phyloP scores from a whole-genome alignment of 2,888 invertebrate genomes.

The Periphyllus acericola region DNA sequence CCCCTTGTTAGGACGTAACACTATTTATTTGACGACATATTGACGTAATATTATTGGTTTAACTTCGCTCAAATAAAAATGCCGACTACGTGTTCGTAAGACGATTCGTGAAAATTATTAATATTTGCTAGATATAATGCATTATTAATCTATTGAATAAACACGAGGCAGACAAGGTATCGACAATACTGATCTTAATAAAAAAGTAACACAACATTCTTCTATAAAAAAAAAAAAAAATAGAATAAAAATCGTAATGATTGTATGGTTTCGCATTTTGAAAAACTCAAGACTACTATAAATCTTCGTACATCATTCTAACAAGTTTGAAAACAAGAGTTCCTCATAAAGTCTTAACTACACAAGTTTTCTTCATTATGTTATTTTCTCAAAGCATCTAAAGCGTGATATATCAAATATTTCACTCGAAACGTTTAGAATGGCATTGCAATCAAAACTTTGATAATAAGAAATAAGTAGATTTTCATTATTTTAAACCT shows the following conservation, averaged over 20 bases:
- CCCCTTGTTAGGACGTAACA: too few species aligned
- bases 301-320: slow-evolving; percentile 6
- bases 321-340: slow-evolving; percentile 36
- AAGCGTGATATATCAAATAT: slow-evolving; percentile 20
- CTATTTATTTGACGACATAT: too few species aligned
- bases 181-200: too few species aligned
- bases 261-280: slow-evolving; percentile 23
- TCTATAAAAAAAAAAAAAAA: too few species aligned
- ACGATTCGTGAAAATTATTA: not conserved
- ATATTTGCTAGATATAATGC: too few species aligned
- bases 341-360: slow-evolving; percentile 37
- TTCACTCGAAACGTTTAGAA: slow-evolving; percentile 30
- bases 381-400: slow-evolving; percentile 21
- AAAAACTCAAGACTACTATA: slow-evolving; percentile 9
- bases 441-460: slow-evolving; percentile 47
- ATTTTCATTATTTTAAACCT: slow-evolving; percentile 15
- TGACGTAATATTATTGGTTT: too few species aligned
- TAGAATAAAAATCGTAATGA: not conserved
- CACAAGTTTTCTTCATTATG: slow-evolving; percentile 40
- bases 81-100: too few species aligned
- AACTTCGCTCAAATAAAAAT: not conserved
- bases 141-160: too few species aligned
- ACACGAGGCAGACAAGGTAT: too few species aligned
- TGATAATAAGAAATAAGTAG: slow-evolving; percentile 20
- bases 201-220: too few species aligned